A percentile compares a stretch with the other conserved stretches of the same genome.
Conservation (phyloP, 2,113 vertebrate species). For the Erythrocercus mccallii region DNA sequence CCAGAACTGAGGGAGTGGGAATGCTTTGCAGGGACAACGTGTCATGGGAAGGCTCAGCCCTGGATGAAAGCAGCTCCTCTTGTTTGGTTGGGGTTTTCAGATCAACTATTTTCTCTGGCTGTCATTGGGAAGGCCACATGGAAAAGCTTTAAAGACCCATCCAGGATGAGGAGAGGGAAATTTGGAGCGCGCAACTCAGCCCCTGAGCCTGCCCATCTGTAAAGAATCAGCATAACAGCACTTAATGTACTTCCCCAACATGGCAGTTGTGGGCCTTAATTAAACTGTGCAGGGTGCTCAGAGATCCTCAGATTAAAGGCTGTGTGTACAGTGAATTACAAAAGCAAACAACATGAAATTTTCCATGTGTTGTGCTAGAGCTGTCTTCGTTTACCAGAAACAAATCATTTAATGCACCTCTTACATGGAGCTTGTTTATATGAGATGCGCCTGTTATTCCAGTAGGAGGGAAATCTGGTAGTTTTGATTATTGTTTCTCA, state of each 20-base stretch:
- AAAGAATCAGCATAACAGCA: conserved; percentile 46
- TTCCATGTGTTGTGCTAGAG: conserved; percentile 30
- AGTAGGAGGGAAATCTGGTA: not conserved
- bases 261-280: conserved; percentile 42
- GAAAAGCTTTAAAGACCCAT: not conserved
- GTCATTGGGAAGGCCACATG: not conserved
- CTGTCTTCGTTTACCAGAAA: conserved; percentile 45
- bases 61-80: not conserved
- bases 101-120: not conserved
- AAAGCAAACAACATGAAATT: conserved; percentile 56
- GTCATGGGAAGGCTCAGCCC: not conserved
- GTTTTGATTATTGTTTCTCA: not conserved
- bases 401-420: conserved; percentile 15
- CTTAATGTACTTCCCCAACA: conserved; percentile 20
- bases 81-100: not conserved
- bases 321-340: conserved; percentile 33
- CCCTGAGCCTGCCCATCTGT: not conserved
- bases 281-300: not conserved
- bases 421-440: not conserved
- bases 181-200: not conserved
- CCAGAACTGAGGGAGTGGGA: rapidly evolving
- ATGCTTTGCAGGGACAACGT: not conserved
- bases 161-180: not conserved
- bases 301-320: conserved; percentile 46
- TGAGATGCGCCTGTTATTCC: conserved; percentile 7